Percentiles rank a stretch among this genome's conserved stretches.
Evolutionary conservation across 2,113 vertebrate genomes (phyloP).

Genomic region (Bettongia penicillata): DNA sequence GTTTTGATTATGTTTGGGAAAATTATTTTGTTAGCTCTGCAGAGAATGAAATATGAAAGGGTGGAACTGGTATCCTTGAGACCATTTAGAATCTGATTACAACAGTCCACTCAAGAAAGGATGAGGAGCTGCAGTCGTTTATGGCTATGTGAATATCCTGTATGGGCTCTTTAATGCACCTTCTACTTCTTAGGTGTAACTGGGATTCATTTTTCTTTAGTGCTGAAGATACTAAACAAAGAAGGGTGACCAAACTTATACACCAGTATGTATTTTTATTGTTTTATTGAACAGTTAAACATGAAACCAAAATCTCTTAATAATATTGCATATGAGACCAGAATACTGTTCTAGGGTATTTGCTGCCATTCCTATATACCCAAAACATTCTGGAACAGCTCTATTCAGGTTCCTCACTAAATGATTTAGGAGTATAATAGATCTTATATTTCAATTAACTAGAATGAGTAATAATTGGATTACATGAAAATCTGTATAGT

Average conservation of each 20-base stretch:
- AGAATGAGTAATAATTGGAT: background rate
- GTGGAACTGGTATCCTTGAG: background rate
- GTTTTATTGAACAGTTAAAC: background rate
- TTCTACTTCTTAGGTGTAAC: background rate
- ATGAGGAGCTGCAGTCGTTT: background rate
- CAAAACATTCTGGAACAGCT: background rate
- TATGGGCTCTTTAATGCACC: background rate
- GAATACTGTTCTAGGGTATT: conserved; percentile 21
- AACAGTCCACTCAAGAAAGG: background rate
- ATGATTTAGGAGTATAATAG: background rate
- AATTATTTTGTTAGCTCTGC: background rate
- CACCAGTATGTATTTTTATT: conserved; percentile 1
- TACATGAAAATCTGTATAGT: conserved; percentile 4
- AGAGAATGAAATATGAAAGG: background rate
- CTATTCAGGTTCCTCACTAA: background rate
- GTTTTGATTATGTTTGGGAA: background rate
- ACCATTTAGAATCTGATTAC: background rate
- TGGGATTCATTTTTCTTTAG: background rate
- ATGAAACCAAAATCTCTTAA: conserved; percentile 2
- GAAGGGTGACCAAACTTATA: background rate
- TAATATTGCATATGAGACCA: conserved; percentile 35
- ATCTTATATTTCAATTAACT: background rate
- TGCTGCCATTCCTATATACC: background rate
- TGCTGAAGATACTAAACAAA: too few species aligned
- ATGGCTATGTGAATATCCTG: background rate